phyloP scores from a whole-genome alignment of 2,888 invertebrate genomes.

The Caenorhabditis imperialis region DNA sequence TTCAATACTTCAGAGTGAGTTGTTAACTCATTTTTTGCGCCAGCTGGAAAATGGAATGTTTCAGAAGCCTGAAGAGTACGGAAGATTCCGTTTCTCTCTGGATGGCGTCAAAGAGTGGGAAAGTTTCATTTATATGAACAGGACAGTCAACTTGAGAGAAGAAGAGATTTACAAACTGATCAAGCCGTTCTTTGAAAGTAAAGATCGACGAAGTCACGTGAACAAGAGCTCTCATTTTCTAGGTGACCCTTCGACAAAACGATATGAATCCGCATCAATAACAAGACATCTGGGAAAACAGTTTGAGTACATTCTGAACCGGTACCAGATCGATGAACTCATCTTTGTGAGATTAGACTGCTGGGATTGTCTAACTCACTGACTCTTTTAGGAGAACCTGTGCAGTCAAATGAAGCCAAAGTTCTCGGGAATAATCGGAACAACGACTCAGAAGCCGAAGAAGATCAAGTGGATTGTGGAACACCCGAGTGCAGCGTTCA shows the following conservation, averaged over 20 bases:
- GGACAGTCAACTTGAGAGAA: slow-evolving; percentile 33
- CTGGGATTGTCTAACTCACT: too few species aligned
- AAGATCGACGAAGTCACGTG: background rate
- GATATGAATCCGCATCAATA: slow-evolving; percentile 46
- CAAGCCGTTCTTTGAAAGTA: slow-evolving; percentile 45
- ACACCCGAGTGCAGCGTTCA: slow-evolving; percentile 43
- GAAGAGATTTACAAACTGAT: slow-evolving; percentile 42
- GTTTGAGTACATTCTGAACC: slow-evolving; percentile 29
- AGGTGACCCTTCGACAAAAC: slow-evolving; percentile 21
- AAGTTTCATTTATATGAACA: slow-evolving; percentile 46
- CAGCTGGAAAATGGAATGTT: background rate
- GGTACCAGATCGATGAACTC: slow-evolving; percentile 27
- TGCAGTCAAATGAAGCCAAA: slow-evolving; percentile 56
- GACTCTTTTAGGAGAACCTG: slow-evolving; percentile 36
- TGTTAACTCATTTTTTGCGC: background rate
- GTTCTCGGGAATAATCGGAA: slow-evolving; percentile 27
- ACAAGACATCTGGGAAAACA: slow-evolving; percentile 47
- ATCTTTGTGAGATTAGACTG: slow-evolving; percentile 24
- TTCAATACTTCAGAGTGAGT: slow-evolving; percentile 49
- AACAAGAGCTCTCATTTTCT: background rate
- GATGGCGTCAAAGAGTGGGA: slow-evolving; percentile 35
- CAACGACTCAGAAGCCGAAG: slow-evolving; percentile 21
- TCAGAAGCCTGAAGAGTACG: slow-evolving; percentile 50
- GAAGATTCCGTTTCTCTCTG: slow-evolving; percentile 26
- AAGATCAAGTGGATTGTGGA: slow-evolving; percentile 45